Evolutionary conservation across 2,113 vertebrate genomes (phyloP), one percentile per base, ranked within the genome.

Genomic region (Pseudorectes ferrugineus): DNA sequence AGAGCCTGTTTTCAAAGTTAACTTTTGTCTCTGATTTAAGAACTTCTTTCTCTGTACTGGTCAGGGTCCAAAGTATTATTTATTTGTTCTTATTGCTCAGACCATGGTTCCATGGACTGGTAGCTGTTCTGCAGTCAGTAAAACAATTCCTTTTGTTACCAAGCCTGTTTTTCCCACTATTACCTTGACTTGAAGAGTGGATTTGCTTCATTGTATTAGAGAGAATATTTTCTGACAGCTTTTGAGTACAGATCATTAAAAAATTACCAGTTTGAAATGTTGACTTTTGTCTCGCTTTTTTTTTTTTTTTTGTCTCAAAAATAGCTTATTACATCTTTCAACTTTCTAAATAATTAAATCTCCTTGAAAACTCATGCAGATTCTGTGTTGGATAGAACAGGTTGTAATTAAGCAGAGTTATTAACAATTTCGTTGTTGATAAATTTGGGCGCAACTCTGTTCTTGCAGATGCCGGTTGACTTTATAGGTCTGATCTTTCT

Each of bases 341-440:
- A 63, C 87, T 95, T 95, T 93, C 85, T 85, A 94, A 94, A 96
- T 92, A 96, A 96, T 96, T 95, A 96, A 93, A 94, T 93, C 75
- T 89, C n/a, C 66, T 90, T 90, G 75, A 94, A 96, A 85, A 92
- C 49, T 74, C 88, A 74, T 92, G 90, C 43, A 73, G 86, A 93
- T 95, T 95, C 85, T 85, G 57, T 73, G 63, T 77, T 86, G 63
- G 46, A 45, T 93, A 77, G 88, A 92, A 49, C 72, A 94, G 78
- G 93, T 83, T 96, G 75, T 92, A 96, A 96, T 97, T 97, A 96
- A 90, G 48, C 63, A 81, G 74, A 91, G 63, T 92, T 95, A 83
- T 86, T 96, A 96, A 88, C 3, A 77, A 92, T 95, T 95, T 88
- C 89, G 67, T 73, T 94, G 63, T 88, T 92, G 92, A 95, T 94